Evolutionary conservation across 2,797 vertebrate genomes (phyloP), one percentile per base, ranked within the genome.

Genomic region (Xiphorhynchus erythropygius): DNA sequence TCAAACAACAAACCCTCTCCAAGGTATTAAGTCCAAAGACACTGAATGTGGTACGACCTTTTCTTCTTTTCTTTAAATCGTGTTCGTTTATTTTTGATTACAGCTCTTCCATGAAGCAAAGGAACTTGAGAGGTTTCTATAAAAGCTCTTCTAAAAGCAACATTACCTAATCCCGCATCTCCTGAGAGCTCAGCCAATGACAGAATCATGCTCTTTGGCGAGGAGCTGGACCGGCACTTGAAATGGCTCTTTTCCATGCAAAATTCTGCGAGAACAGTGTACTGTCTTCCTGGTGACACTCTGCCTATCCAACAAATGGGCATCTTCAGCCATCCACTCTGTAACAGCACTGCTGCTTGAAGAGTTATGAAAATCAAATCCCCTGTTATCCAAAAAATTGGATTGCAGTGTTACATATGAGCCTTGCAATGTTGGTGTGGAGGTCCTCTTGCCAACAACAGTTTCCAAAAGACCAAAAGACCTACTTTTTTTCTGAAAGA

Each of bases 131-230:
- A 88, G 79, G 55, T 76, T 96, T 88, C 89, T 87, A 86, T 84
- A 94, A 96, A 95, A 87, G 82, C 87, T 80, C 89, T 87, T 92
- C 84, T 96, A 92, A 97, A 94, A 94, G 87, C 80, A 94, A 90
- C 74, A 90, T 84, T 81, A 95, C 85, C 89, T 97, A 94, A 96
- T 88, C 83, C 95, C 1, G 2, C 80, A 79, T 87, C 95, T 94
- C 94, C 89, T 59, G 91, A 93, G 86, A 90, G 85, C 0, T 0
- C 59, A 89, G 95, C 91, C 96, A 95, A 60, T 39, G 87, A 90
- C 91, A 95, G 80, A 95, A 84, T 79, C 77, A 82, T 25, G 52
- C 80, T 93, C 70, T 79, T 84, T 87, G 92, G 82, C 16, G 2
- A 93, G 78, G 14, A 63, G 84, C 41, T 64, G 74, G 73, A 84